Conservation (phyloP, 1,140 invertebrate genomes). For the Drosophila micromelanica region DNA sequence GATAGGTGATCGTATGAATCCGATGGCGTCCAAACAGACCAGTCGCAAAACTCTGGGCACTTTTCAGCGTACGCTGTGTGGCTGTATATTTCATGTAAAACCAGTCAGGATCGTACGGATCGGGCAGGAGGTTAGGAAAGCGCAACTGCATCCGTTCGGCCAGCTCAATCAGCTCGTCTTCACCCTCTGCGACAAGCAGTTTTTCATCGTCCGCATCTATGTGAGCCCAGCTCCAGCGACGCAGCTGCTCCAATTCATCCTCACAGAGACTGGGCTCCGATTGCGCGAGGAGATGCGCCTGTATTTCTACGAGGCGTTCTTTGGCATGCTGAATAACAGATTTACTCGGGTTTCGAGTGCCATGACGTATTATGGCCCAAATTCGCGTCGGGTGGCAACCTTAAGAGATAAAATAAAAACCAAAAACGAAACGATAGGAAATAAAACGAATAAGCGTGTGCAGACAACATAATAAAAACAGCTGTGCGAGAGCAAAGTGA, state of each 20-base stretch:
- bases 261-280: constrained; percentile 57
- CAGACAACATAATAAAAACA: constrained; percentile 37
- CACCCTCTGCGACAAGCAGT: constrained; percentile 88
- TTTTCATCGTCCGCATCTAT: constrained; percentile 85
- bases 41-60: constrained; percentile 89
- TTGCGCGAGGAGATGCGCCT: constrained; percentile 85
- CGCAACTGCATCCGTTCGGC: constrained; percentile 88
- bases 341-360: constrained; percentile 87
- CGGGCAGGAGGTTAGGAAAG: constrained; percentile 87
- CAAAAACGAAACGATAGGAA: background rate
- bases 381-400: constrained; percentile 87
- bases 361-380: constrained; percentile 89
- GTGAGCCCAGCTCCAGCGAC: constrained; percentile 85
- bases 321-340: constrained; percentile 86
- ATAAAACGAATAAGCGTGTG: constrained; percentile 31
- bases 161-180: constrained; percentile 88
- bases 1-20: constrained; percentile 87
- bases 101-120: constrained; percentile 86
- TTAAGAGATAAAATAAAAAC: constrained; percentile 50
- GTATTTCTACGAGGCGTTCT: constrained; percentile 84
- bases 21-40: constrained; percentile 89
- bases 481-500: constrained; percentile 24
- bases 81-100: constrained; percentile 90
- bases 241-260: constrained; percentile 84
- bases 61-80: constrained; percentile 89